Percentiles rank a stretch among this genome's conserved stretches.
phyloP scores from a whole-genome alignment of 2,888 invertebrate species.

The Oxystoma pomonae region DNA sequence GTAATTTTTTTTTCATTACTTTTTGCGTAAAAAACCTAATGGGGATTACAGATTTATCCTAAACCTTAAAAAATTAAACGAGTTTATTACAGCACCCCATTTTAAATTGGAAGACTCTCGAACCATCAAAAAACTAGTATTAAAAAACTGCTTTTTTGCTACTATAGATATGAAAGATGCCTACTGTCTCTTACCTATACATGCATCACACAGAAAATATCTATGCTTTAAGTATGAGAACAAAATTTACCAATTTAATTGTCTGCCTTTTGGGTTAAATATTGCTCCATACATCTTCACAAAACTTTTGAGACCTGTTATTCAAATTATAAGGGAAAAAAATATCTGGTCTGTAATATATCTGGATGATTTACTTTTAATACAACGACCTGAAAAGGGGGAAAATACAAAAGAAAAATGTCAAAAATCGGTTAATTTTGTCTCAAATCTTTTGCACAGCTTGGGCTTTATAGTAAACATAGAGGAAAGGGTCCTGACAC shows the following conservation, averaged over 20 bases:
- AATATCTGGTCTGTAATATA: slow-evolving; percentile 21
- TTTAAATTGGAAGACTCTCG: slow-evolving; percentile 32
- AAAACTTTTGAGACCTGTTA: slow-evolving; percentile 30
- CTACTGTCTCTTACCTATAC: slow-evolving; percentile 27
- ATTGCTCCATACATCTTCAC: slow-evolving; percentile 30
- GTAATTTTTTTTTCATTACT: not conserved
- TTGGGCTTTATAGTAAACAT: slow-evolving; percentile 20
- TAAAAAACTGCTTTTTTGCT: slow-evolving; percentile 15
- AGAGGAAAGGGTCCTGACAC: slow-evolving; percentile 16
- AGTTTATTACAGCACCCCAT: slow-evolving; percentile 25
- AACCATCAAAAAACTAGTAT: slow-evolving; percentile 24
- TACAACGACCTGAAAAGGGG: not conserved
- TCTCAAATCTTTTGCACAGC: not conserved
- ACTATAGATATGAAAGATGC: slow-evolving; percentile 25
- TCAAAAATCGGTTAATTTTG: not conserved
- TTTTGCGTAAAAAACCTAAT: slow-evolving; percentile 8
- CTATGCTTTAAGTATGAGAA: slow-evolving; percentile 26
- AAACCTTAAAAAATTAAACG: slow-evolving; percentile 28
- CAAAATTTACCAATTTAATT: slow-evolving; percentile 27
- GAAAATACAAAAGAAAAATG: slow-evolving; percentile 1
- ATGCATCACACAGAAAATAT: slow-evolving; percentile 22
- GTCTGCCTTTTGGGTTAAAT: slow-evolving; percentile 30
- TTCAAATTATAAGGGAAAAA: slow-evolving; percentile 14
- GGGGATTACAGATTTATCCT: slow-evolving; percentile 25
- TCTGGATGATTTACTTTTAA: slow-evolving; percentile 26